Evolutionary conservation across 2,888 invertebrate genomes (phyloP), one percentile per base, ranked within the genome.

Genomic region (Leucania comma): DNA sequence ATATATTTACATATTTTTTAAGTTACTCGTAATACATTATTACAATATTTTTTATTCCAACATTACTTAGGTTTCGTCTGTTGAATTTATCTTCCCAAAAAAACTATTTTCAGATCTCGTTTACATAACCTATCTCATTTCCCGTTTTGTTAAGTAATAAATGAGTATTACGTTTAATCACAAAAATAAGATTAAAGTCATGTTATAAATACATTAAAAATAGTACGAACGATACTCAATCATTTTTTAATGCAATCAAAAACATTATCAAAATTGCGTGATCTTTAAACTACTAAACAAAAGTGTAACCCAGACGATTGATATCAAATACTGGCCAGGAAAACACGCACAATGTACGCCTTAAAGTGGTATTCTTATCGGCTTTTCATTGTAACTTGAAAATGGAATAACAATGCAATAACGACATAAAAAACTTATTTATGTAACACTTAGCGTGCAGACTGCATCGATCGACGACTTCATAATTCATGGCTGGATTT

Each of bases 401-500:
- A 48, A 70, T 72, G 29, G 54, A 62, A 51, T 48, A 64, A 57
- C 42, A 68, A 68, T 70, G 50, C 53, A 60, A 54, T 24, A 69
- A 58, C 54, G 74, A 78, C 70, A 72, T 64, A 54, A 77, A 82
- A 78, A 75, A 54, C n/a, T 78, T 64, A 81, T 82, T 74, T 83
- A 80, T 80, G 72, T 80, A 82, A 85, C 64, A 42, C 71, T 38
- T 85, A 32, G 87, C 90, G 89, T 89, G 90, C 77, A 90, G 89
- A 88, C 89, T 66, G 60, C 75, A 89, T 90, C 88, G 90, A 90
- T 88, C 90, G 85, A 6, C 4, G 64, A 66, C 64, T 86, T 79
- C 86, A 86, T 86, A 87, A 90, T 90, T 88, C 88, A 89, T 79
- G 78, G 75, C 38, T 76, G 88, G 85, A 82, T 72, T 90, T 88